Percentiles rank a stretch among this genome's conserved stretches.
These are phyloP conservation scores for Rhabditophanes sp. DNA, from an alignment of 2,888 invertebrate genomes.

Conservation along the genomic window DNA sequence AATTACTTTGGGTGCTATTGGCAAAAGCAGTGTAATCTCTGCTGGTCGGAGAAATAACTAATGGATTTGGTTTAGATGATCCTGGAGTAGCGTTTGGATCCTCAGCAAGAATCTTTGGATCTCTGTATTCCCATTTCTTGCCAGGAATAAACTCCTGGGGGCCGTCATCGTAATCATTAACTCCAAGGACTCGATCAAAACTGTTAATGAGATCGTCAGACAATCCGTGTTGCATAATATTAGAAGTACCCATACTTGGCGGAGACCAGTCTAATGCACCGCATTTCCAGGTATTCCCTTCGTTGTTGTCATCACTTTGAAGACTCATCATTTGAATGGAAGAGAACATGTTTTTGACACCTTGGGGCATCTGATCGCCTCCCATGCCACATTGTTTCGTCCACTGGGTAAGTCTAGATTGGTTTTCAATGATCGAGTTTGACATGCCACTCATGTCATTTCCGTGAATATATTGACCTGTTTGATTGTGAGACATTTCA, in stretches of 20 bases:
- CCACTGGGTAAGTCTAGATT: constrained; percentile 15
- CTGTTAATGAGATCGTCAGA: too few species aligned
- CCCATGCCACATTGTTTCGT: constrained; percentile 6
- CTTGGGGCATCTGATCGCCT: too few species aligned
- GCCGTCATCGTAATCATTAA: constrained; percentile 10
- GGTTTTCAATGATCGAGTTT: constrained; percentile 7
- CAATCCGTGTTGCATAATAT: neutral
- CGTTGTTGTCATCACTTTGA: constrained; percentile 7
- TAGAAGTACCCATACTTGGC: constrained; percentile 4
- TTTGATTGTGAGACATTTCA: too few species aligned
- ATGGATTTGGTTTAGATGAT: constrained; percentile 14
- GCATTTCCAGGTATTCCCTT: constrained; percentile 9
- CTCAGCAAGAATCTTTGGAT: constrained; percentile 19
- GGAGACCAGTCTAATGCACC: constrained; percentile 14
- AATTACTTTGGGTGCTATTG: too few species aligned
- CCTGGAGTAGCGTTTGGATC: constrained; percentile 19
- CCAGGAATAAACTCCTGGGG: constrained; percentile 30
- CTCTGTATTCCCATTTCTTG: constrained; percentile 27
- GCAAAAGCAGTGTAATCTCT: constrained; percentile 3
- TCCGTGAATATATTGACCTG: too few species aligned
- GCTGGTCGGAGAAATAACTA: constrained; percentile 6
- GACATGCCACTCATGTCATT: too few species aligned
- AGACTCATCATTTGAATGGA: constrained; percentile 5
- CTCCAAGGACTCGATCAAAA: neutral
- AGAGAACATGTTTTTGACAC: too few species aligned